Evolutionary conservation across 2,113 vertebrate species (phyloP).

Genomic region (Trematomus loennbergii): DNA sequence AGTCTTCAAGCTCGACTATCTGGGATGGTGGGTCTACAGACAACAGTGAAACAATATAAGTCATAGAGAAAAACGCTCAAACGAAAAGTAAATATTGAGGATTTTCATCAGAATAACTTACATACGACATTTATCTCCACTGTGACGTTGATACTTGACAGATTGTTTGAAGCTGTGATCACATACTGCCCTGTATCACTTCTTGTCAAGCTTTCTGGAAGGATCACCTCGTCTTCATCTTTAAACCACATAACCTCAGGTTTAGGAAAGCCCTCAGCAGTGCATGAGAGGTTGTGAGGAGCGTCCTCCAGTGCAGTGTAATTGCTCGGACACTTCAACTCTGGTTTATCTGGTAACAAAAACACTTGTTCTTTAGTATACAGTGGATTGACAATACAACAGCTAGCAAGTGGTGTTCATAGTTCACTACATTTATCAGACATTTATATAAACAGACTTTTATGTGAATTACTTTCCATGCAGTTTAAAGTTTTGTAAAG

Average conservation of each 20-base stretch:
- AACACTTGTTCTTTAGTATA: not conserved
- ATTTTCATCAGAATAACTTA: conserved; percentile 42
- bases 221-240: conserved; percentile 51
- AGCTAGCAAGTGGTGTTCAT: not conserved
- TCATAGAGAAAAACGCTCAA: not conserved
- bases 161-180: conserved; percentile 26
- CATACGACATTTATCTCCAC: conserved; percentile 61
- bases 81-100: not conserved
- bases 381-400: not conserved
- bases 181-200: conserved; percentile 59
- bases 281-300: conserved; percentile 43
- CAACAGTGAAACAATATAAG: not conserved
- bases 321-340: conserved; percentile 18
- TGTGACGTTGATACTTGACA: not conserved
- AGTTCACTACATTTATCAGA: too few species aligned
- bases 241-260: conserved; percentile 42
- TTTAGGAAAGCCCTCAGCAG: conserved; percentile 26
- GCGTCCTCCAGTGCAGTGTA: conserved; percentile 34
- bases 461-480: too few species aligned
- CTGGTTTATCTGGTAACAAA: conserved; percentile 59
- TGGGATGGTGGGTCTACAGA: conserved; percentile 63
- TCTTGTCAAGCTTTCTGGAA: conserved; percentile 44
- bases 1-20: conserved; percentile 69
- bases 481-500: too few species aligned
- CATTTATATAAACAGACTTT: too few species aligned